phyloP scores from a whole-genome alignment of 2,113 vertebrate species.

The Melanerpes aurifrons region DNA sequence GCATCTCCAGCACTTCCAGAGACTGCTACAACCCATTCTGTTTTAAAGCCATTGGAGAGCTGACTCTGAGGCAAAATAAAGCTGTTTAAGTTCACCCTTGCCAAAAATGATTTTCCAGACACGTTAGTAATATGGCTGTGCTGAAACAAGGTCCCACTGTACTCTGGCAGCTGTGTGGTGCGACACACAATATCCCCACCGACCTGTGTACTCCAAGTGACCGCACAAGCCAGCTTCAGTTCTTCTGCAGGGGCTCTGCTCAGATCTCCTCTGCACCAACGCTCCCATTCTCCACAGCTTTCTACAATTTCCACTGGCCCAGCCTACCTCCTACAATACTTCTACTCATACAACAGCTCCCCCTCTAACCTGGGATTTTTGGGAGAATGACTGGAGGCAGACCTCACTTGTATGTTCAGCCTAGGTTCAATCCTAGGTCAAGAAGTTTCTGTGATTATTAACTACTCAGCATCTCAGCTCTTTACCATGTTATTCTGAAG shows the following conservation, averaged over 20 bases:
- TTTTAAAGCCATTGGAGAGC: background rate
- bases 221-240: background rate
- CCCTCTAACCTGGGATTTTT: background rate
- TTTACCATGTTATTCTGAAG: background rate
- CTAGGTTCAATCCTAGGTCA: background rate
- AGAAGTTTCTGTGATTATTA: background rate
- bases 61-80: background rate
- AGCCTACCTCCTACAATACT: background rate
- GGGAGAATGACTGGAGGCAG: background rate
- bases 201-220: rapidly evolving
- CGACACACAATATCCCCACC: background rate
- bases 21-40: background rate
- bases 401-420: background rate
- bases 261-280: background rate
- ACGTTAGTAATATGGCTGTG: background rate
- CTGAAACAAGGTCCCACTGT: slow-evolving; percentile 38
- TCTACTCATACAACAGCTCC: background rate
- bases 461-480: background rate
- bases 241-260: background rate
- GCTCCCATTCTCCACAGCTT: background rate
- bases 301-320: background rate
- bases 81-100: slow-evolving; percentile 1
- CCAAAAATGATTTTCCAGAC: slow-evolving; percentile 41
- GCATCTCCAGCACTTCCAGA: background rate
- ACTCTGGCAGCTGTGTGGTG: background rate